phyloP scores from a whole-genome alignment of 2,888 invertebrate species.

The Prenolepis imparis region DNA sequence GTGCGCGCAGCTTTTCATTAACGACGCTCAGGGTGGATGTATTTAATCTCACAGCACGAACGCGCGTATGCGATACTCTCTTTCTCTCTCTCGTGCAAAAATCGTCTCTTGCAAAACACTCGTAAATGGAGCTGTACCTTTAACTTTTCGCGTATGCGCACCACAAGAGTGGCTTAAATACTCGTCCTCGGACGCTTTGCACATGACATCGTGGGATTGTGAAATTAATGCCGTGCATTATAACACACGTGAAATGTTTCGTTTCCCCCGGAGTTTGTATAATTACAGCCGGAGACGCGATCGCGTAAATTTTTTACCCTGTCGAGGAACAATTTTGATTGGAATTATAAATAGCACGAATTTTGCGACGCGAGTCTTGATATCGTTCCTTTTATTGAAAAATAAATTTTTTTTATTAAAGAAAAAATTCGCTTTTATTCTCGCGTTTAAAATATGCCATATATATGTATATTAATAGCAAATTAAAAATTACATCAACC shows the following conservation, averaged over 20 bases:
- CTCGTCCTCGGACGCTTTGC: slow-evolving; percentile 24
- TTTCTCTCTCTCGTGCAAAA: slow-evolving; percentile 6
- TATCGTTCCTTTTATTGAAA: background rate
- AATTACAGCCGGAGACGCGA: background rate
- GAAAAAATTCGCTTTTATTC: background rate
- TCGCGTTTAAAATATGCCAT: background rate
- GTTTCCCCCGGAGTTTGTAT: background rate
- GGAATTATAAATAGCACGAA: background rate
- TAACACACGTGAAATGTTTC: slow-evolving; percentile 15
- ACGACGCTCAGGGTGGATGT: slow-evolving; percentile 1
- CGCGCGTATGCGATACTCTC: background rate
- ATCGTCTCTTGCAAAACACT: background rate
- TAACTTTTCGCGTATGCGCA: slow-evolving; percentile 2
- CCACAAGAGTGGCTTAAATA: slow-evolving; percentile 28
- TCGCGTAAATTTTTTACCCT: slow-evolving; percentile 2
- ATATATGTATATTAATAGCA: background rate
- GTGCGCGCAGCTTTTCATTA: slow-evolving; percentile 33
- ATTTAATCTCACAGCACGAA: slow-evolving; percentile 29
- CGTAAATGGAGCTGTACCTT: slow-evolving; percentile 26
- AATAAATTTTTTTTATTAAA: background rate
- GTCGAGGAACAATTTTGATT: background rate
- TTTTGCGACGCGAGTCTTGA: background rate
- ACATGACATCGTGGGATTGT: slow-evolving; percentile 36
- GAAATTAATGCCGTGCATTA: slow-evolving; percentile 42
- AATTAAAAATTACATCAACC: background rate